Conservation (phyloP, 1,140 invertebrate species). For the Hydropsyche tenuis region DNA sequence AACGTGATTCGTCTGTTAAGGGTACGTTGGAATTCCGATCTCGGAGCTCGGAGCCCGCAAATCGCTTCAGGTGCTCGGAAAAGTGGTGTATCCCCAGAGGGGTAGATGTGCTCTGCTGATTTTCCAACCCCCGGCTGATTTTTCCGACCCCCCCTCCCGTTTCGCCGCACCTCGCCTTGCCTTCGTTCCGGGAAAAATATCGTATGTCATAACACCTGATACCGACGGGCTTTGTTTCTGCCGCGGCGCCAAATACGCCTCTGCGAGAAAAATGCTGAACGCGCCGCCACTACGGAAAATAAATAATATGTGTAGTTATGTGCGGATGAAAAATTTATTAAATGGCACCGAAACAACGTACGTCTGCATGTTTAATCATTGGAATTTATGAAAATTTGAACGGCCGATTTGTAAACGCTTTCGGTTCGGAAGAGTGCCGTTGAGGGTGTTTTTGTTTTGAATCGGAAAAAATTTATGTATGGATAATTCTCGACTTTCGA, state of each 20-base stretch:
- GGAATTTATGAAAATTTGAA: no score
- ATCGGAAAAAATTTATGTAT: no score
- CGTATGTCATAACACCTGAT: conserved; percentile 41
- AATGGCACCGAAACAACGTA: neutral
- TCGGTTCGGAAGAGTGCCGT: no score
- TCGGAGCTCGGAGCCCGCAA: conserved; percentile 41
- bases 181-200: conserved; percentile 30
- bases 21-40: conserved; percentile 43
- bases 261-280: neutral
- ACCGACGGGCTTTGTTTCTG: conserved; percentile 34
- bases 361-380: no score
- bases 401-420: no score
- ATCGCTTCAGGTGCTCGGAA: conserved; percentile 47
- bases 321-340: neutral
- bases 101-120: conserved; percentile 48
- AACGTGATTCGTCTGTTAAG: conserved; percentile 43
- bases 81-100: conserved; percentile 43
- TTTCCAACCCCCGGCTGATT: conserved; percentile 40
- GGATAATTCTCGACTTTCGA: no score
- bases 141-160: neutral
- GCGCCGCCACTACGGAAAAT: neutral
- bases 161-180: neutral
- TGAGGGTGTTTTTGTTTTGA: no score
- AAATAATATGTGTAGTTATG: no score
- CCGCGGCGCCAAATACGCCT: neutral